These are phyloP conservation scores for Mesoclemmys tuberculata DNA, from an alignment of 2,113 vertebrate genomes.

Conservation along the genomic window DNA sequence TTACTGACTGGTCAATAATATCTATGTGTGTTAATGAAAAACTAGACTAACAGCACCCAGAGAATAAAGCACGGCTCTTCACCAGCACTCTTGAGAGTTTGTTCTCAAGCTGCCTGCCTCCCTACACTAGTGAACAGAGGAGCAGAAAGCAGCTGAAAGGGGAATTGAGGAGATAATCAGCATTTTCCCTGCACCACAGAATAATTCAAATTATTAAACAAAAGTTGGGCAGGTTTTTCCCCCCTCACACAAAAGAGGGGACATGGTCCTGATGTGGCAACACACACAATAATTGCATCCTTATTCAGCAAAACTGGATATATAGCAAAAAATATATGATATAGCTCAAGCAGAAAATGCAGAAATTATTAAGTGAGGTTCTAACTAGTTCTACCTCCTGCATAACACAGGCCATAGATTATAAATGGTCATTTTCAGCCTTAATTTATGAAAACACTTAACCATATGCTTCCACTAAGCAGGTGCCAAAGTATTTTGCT, in stretches of 20 bases:
- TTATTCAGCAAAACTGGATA: not conserved
- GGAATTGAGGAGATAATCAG: conserved; percentile 5
- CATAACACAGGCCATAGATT: too few species aligned
- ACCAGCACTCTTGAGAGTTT: not conserved
- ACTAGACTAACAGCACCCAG: fast-evolving
- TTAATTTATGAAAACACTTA: not conserved
- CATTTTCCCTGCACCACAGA: not conserved
- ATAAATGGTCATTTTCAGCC: not conserved
- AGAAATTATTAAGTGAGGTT: not conserved
- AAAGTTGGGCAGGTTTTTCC: not conserved
- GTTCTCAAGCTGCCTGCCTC: not conserved
- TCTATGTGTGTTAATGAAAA: not conserved
- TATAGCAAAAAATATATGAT: fast-evolving
- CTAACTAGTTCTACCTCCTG: too few species aligned
- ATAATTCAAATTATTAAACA: not conserved
- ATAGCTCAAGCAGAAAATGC: not conserved
- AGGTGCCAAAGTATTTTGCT: not conserved
- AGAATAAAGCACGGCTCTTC: not conserved
- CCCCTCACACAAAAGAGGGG: not conserved
- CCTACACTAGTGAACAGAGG: conserved; percentile 32
- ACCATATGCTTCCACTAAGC: not conserved
- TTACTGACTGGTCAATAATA: not conserved
- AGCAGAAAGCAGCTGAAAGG: conserved; percentile 18
- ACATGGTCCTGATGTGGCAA: not conserved
- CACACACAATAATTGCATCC: not conserved